A percentile compares a stretch with the other conserved stretches of the same genome.
Evolutionary conservation across 2,888 invertebrate species (phyloP).

Genomic region (Endomychus coccineus): DNA sequence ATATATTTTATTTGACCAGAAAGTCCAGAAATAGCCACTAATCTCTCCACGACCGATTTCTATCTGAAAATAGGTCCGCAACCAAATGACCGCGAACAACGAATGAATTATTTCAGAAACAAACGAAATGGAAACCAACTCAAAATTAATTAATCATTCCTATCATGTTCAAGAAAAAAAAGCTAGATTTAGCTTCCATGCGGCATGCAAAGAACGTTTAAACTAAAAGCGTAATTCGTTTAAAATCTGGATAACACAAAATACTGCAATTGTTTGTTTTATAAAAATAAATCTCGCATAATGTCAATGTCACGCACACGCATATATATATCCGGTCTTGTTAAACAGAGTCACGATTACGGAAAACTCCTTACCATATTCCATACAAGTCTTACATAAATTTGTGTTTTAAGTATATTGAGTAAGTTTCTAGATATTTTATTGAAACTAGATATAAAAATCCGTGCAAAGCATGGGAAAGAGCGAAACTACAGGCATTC

Average conservation of each 20-base stretch:
- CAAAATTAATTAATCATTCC: no score
- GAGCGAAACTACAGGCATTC: slow-evolving; percentile 1
- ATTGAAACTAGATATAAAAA: slow-evolving; percentile 6
- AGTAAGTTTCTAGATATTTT: background rate
- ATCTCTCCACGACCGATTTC: no score
- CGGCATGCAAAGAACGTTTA: slow-evolving; percentile 1
- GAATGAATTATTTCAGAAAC: no score
- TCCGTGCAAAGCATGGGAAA: slow-evolving; percentile 4
- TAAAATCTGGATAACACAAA: slow-evolving; percentile 8
- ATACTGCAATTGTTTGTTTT: slow-evolving; percentile 3
- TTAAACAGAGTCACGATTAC: slow-evolving; percentile 2
- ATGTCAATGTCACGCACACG: slow-evolving; percentile 9
- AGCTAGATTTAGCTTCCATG: no score
- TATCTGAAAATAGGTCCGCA: no score
- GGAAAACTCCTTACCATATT: slow-evolving; percentile 6
- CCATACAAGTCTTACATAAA: slow-evolving; percentile 4
- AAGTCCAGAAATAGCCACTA: no score
- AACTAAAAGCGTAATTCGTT: slow-evolving; percentile 4
- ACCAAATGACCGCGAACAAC: no score
- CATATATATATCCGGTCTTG: slow-evolving; percentile 6
- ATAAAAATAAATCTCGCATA: slow-evolving; percentile 2
- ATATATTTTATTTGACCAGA: no score
- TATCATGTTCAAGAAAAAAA: no score
- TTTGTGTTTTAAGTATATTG: background rate
- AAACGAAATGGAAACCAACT: no score